Evolutionary conservation across 2,888 invertebrate genomes (phyloP), one percentile per base, ranked within the genome.

Genomic region (Latrodectus hesperus): DNA sequence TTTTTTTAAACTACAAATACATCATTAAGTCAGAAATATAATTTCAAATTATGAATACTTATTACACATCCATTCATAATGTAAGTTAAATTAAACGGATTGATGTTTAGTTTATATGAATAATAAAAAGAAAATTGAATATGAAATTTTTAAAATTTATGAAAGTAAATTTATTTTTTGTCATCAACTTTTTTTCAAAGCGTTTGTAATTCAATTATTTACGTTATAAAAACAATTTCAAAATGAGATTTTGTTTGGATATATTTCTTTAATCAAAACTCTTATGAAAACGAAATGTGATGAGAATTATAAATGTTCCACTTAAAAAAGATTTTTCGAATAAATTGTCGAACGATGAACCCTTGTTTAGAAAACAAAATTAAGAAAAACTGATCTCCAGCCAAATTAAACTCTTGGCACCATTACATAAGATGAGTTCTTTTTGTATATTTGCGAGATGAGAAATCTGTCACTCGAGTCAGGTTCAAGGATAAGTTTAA

Each of bases 401-500:
- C 85, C 85, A 85, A 79, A n/a, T 38, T 60, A 26, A 80, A 79
- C 74, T 85, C 79, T 65, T 85, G 79, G 79, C 85, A 79, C 79
- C 65, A 73, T 78, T 78, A 70, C 68, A 74, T 79, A 60, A 79
- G 70, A 26, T 51, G 51, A 75, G 79, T 78, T 51, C 74, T 55
- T 14, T 17, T 68, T 38, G 68, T 70, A 64, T 70, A 55, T 55
- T 52, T 38, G 70, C 64, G 75, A 65, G 53, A 79, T 51, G 38
- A 72, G 71, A 51, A 68, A 74, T 22, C 22, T 49, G 49, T 53
- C 73, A 49, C 64, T 55, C 65, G 65, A 68, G 79, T 80, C 85
- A 85, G 85, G 85, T 85, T 85, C 85, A 85, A 85, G 85, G 85
- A 85, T 72, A 68, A 22, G 14, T 65, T 81, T 81, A 38, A 38